phyloP scores from a whole-genome alignment of 2,888 invertebrate species.

The Tanypteryx hageni region DNA sequence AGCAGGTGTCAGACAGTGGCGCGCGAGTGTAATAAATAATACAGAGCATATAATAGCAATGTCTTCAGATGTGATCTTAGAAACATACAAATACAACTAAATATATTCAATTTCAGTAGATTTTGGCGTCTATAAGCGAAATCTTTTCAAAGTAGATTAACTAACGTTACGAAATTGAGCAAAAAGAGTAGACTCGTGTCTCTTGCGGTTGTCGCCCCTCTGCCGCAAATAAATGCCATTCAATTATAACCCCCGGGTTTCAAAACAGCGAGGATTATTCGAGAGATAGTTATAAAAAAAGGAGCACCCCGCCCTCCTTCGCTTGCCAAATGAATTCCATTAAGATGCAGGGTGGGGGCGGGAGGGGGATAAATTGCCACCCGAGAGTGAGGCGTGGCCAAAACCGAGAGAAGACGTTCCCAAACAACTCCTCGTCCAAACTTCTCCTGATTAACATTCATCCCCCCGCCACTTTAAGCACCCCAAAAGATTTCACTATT shows the following conservation, averaged over 20 bases:
- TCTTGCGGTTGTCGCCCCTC: neutral
- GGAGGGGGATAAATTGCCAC: conserved; percentile 10
- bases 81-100: too few relatives aligned
- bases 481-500: neutral
- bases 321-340: conserved; percentile 59
- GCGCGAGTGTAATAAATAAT: too few relatives aligned
- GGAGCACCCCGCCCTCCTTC: conserved; percentile 20
- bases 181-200: neutral
- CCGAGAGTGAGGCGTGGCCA: neutral
- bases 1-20: too few relatives aligned
- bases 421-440: conserved; percentile 54
- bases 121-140: too few relatives aligned
- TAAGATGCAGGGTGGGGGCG: conserved; percentile 50
- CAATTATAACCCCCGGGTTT: conserved; percentile 54
- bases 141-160: too few relatives aligned
- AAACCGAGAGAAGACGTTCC: neutral
- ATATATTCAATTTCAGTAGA: too few relatives aligned
- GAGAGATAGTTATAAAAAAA: conserved; percentile 49
- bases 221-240: conserved; percentile 35
- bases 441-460: conserved; percentile 56
- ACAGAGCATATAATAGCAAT: too few relatives aligned
- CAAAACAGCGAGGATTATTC: conserved; percentile 58
- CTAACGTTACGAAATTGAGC: too few relatives aligned
- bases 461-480: conserved; percentile 1
- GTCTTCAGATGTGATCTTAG: too few relatives aligned